These are phyloP conservation scores for Scophthalmus maximus DNA, from an alignment of 2,113 vertebrate species.

Conservation along the genomic window DNA sequence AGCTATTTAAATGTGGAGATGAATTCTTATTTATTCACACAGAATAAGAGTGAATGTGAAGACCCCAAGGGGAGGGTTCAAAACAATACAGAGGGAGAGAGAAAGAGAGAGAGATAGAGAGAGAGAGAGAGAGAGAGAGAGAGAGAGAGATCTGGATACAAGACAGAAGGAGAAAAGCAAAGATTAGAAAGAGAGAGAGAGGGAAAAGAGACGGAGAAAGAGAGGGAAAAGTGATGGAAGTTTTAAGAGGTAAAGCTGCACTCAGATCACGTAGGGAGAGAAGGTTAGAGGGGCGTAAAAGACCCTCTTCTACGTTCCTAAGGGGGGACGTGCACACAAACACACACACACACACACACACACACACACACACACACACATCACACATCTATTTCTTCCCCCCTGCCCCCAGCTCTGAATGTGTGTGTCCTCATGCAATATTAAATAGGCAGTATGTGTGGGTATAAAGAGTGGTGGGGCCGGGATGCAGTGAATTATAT, in stretches of 20 bases:
- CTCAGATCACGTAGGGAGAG: conserved; percentile 63
- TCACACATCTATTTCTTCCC: conserved; percentile 51
- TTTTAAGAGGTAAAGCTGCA: conserved; percentile 81
- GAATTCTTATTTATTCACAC: conserved; percentile 80
- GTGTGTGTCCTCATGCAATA: conserved; percentile 92
- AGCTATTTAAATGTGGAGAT: conserved; percentile 79
- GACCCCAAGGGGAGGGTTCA: conserved; percentile 75
- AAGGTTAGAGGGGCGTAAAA: conserved; percentile 75
- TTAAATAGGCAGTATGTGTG: conserved; percentile 97
- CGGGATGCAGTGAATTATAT: conserved; percentile 99
- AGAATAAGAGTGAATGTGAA: conserved; percentile 69
- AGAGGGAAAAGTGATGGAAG: conserved; percentile 64
- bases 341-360: conserved; percentile 19
- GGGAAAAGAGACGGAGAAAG: conserved; percentile 12
- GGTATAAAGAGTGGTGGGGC: conserved; percentile 98
- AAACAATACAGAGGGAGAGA: conserved; percentile 64
- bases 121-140: conserved; percentile 24
- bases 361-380: conserved; percentile 31
- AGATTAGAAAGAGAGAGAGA: conserved; percentile 31
- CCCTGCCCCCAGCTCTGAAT: conserved; percentile 66
- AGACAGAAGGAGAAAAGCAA: conserved; percentile 32
- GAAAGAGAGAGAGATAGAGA: conserved; percentile 10
- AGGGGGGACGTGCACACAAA: conserved; percentile 21
- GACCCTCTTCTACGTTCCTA: conserved; percentile 68
- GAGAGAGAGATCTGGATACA: conserved; percentile 34